A percentile compares a stretch with the other conserved stretches of the same genome.
These are phyloP conservation scores for Scaptodrosophila latifasciaeformis DNA, from an alignment of 2,888 invertebrate genomes.

Conservation along the genomic window DNA sequence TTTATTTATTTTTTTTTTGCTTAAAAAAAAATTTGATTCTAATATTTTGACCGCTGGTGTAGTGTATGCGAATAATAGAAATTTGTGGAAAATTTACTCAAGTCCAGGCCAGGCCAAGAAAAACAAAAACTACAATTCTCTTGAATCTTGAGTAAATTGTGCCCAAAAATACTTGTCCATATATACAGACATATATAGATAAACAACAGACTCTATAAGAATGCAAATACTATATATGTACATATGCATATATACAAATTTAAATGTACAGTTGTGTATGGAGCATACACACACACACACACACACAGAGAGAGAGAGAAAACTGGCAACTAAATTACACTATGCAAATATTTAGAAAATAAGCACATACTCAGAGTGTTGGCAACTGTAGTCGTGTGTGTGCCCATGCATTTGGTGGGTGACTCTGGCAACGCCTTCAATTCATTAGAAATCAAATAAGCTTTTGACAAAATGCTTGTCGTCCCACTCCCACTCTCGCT, in stretches of 20 bases:
- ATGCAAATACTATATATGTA: too few relatives aligned
- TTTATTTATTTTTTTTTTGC: too few relatives aligned
- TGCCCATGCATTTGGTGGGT: background rate
- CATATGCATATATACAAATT: too few relatives aligned
- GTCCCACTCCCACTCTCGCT: constrained; percentile 1
- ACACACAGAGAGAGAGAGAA: constrained; percentile 17
- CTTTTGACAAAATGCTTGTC: background rate
- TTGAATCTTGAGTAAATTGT: constrained; percentile 56
- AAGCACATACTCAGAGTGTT: constrained; percentile 22
- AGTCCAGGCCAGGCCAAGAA: too few relatives aligned
- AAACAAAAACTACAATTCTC: constrained; percentile 18
- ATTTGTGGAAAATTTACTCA: too few relatives aligned
- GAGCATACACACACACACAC: background rate
- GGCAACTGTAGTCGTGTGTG: constrained; percentile 7
- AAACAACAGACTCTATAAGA: too few relatives aligned
- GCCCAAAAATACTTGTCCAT: too few relatives aligned
- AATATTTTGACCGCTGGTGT: too few relatives aligned
- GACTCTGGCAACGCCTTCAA: constrained; percentile 8
- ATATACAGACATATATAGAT: too few relatives aligned
- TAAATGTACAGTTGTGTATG: too few relatives aligned
- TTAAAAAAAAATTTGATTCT: too few relatives aligned
- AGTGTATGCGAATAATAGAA: too few relatives aligned
- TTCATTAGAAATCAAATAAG: constrained; percentile 8
- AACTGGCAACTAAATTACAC: constrained; percentile 58
- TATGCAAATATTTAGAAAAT: constrained; percentile 53